phyloP scores from a whole-genome alignment of 2,113 vertebrate genomes.

The Boulengerochromis microlepis region DNA sequence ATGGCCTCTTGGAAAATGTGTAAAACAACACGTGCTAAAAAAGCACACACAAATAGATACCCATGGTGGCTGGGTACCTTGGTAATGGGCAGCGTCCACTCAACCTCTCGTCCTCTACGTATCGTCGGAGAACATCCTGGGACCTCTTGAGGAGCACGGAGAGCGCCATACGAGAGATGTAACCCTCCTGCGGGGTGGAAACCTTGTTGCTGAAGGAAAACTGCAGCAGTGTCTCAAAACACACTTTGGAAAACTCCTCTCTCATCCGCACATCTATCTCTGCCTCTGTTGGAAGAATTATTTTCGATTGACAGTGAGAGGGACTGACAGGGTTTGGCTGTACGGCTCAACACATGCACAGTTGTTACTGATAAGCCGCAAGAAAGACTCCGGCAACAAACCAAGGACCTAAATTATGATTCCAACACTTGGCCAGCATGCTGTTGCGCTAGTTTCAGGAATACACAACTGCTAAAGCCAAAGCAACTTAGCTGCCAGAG shows the following conservation, averaged over 20 bases:
- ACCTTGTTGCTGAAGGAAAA: constrained; percentile 99
- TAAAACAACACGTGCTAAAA: background rate
- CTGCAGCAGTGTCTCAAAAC: constrained; percentile 96
- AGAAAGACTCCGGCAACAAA: background rate
- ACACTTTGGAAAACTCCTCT: constrained; percentile 98
- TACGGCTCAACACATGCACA: background rate
- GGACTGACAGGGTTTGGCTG: background rate
- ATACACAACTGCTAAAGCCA: background rate
- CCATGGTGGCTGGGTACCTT: constrained; percentile 67
- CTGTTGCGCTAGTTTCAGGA: background rate
- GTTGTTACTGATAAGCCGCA: background rate
- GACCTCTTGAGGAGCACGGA: constrained; percentile 92
- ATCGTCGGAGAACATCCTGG: constrained; percentile 90
- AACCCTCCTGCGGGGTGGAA: constrained; percentile 94
- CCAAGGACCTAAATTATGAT: background rate
- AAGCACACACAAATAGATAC: background rate
- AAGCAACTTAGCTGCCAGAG: background rate
- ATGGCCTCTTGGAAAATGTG: background rate
- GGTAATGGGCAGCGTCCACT: constrained; percentile 97
- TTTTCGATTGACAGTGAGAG: background rate
- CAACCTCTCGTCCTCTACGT: constrained; percentile 92
- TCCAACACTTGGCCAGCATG: background rate
- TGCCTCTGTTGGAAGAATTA: constrained; percentile 77
- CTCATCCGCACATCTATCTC: constrained; percentile 96
- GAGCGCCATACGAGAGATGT: constrained; percentile 97